Base-by-base conservation (phyloP, 2,888 invertebrate species). In the Cerastis rubricosa region DNA sequence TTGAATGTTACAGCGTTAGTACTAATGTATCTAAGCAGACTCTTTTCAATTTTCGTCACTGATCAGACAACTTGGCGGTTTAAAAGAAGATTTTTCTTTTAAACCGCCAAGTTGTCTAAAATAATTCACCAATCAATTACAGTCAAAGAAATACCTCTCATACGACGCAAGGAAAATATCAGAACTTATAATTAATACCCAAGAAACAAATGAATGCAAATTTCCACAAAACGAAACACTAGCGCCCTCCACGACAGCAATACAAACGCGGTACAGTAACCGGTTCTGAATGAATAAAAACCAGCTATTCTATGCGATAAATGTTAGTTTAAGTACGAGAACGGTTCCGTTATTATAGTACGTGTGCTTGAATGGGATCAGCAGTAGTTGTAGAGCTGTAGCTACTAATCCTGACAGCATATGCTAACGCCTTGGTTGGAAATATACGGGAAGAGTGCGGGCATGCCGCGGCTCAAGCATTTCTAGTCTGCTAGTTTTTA, bases 241-340 rank as follows among this genome's bases (percentile, higher is more conserved):
- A 3, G 8, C 22, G 45, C n/a, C 17, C 17, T 19, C n/a, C 35
- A 25, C 6, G 8, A 63, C n/a, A 64, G 22, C 25, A 22, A 35
- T 22, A 47, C 35, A 77, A 51, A 65, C 65, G 3, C 5, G n/a
- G 29, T 22, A 43, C 29, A 2, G 29, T 63, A 22, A 1, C 6
- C 19, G 29, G 19, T 35, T n/a, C n/a, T 25, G 45, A 35, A 63
- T 76, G n/a, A 49, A 74, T 74, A 45, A 63, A 65, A 66, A 17
- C 35, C 25, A 51, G 45, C 45, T 22, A 77, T 77, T 77, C 22
- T 49, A 8, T 22, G n/a, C n/a, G 19, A 74, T 43, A 76, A 59
- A 59, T 49, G 45, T 65, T 75, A 51, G 77, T 75, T 76, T 22
- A 77, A 75, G n/a, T 75, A 25, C 51, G n/a, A 22, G 19, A 8